Base-by-base conservation (phyloP, 2,888 invertebrate species). In the Chymomyza amoena region DNA sequence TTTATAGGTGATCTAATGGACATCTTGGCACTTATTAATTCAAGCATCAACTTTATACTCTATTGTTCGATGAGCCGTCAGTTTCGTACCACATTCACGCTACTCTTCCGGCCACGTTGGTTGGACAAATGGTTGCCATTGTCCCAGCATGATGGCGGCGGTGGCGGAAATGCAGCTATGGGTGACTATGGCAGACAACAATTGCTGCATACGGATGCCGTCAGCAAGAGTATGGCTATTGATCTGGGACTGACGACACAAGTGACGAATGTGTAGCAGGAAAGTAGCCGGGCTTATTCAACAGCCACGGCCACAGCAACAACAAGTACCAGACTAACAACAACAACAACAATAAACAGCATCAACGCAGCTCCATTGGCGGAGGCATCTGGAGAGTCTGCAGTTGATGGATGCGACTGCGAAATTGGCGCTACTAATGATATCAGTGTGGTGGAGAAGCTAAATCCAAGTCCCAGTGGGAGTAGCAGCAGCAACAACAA, bases 1-100 rank as follows among this genome's bases (percentile, higher is more conserved):
- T 45, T 78, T 59, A 18, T 93, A 95, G 95, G 95, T 81, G 98
- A 98, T 90, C 93, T 98, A 79, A 96, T 97, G 95, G 98, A 98
- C 92, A 94, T 97, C 70, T 93, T 97, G 92, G 98, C 98, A 39
- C 93, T 98, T 79, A 95, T 97, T 87, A 98, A 98, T 90, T 97
- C 97, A 56, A 96, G 97, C 54, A 96, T 98, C 84, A 98, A 98
- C 92, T 98, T 98, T 92, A 96, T 98, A 77, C 93, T 98, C 67
- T 98, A 98, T 93, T 98, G 97, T 92, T 95, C 96, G 81, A 98
- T 98, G 98, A 97, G 97, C 79, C 94, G 96, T 25, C 98, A 98
- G 92, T 98, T 98, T 92, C 94, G 98, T 13, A 93, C 93, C 76
- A 96, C 96, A 4, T 96, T 96, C 89, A 94, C 94, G 54, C 93